phyloP scores from a whole-genome alignment of 2,888 invertebrate genomes.

The Chymomyza fuscimana region DNA sequence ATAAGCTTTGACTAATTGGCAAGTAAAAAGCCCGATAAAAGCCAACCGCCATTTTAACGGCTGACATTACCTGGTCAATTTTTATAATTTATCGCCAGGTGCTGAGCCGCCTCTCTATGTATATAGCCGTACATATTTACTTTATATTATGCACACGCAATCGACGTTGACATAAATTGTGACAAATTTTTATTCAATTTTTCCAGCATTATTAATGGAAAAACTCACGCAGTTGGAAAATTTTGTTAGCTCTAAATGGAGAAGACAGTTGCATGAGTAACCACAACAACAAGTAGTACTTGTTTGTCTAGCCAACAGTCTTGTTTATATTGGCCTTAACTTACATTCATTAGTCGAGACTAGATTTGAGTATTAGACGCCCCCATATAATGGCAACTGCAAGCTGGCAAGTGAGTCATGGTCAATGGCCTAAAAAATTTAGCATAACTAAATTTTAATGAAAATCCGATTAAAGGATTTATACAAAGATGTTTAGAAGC shows the following conservation, averaged over 20 bases:
- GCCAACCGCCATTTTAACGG: background rate
- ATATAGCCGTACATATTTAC: background rate
- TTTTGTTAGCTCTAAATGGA: background rate
- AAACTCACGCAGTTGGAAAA: conserved; percentile 49
- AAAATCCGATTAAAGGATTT: background rate
- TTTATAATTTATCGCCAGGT: background rate
- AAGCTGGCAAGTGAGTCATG: background rate
- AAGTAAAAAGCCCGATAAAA: conserved; percentile 7
- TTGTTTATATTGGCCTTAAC: conserved; percentile 36
- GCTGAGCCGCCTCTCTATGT: background rate
- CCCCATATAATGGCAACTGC: background rate
- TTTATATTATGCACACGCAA: conserved; percentile 48
- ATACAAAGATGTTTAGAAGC: background rate
- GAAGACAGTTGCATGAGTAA: background rate
- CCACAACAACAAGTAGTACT: conserved; percentile 8
- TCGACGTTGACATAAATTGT: conserved; percentile 56
- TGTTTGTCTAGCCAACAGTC: conserved; percentile 58
- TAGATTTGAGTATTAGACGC: background rate
- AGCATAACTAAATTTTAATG: background rate
- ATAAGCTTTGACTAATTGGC: conserved; percentile 68
- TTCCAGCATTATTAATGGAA: conserved; percentile 61
- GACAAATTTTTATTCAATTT: conserved; percentile 54
- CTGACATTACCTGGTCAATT: background rate
- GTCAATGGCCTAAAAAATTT: background rate
- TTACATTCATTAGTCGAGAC: background rate